phyloP scores from a whole-genome alignment of 2,797 vertebrate genomes.

The Linurgus olivaceus region DNA sequence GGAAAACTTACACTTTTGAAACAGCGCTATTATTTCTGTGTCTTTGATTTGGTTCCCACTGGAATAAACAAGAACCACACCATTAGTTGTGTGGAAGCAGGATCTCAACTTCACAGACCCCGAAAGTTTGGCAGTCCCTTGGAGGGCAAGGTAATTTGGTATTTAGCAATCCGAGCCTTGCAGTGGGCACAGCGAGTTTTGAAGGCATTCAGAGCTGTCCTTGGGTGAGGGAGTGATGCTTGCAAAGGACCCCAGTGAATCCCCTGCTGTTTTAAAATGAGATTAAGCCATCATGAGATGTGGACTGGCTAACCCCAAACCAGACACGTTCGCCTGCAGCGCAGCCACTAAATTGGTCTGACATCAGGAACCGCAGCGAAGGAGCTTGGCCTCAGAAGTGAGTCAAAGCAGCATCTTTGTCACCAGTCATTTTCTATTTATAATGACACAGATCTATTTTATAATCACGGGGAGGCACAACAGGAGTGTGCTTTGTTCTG shows the following conservation, averaged over 20 bases:
- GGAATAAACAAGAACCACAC: not conserved
- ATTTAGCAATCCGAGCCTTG: not conserved
- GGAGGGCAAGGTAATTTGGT: not conserved
- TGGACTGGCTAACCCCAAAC: not conserved
- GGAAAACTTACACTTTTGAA: not conserved
- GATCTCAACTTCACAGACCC: not conserved
- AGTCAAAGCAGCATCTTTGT: slow-evolving; percentile 54
- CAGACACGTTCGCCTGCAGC: not conserved
- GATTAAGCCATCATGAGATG: slow-evolving; percentile 42
- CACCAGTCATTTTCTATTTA: slow-evolving; percentile 62
- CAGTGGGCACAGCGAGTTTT: not conserved
- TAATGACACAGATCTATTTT: slow-evolving; percentile 52
- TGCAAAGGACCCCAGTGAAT: not conserved
- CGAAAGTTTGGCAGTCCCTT: not conserved
- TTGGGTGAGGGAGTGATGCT: not conserved
- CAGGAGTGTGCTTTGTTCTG: slow-evolving; percentile 55
- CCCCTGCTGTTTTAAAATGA: slow-evolving; percentile 20
- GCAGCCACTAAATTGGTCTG: slow-evolving; percentile 22
- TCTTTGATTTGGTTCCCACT: not conserved
- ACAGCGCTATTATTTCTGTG: not conserved
- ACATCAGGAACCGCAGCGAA: slow-evolving; percentile 9
- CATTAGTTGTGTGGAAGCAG: not conserved
- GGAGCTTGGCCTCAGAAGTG: slow-evolving; percentile 9
- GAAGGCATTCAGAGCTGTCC: not conserved
- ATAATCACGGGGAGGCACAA: slow-evolving; percentile 44